These are phyloP conservation scores for Fundulus diaphanus DNA, from an alignment of 2,797 vertebrate genomes.

Conservation along the genomic window DNA sequence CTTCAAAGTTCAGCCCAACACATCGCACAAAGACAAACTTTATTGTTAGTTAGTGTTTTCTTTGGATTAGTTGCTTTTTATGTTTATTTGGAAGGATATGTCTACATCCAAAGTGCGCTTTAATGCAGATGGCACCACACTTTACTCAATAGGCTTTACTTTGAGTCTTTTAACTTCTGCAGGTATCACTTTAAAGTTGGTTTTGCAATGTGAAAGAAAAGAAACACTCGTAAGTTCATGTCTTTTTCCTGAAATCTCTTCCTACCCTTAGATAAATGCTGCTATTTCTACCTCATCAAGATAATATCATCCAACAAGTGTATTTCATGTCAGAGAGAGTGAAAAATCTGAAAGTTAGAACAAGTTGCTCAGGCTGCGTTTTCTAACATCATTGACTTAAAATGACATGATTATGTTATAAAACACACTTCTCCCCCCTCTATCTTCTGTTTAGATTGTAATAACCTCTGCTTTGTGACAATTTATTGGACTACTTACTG, in stretches of 20 bases:
- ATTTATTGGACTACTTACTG: neutral
- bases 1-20: constrained; percentile 67
- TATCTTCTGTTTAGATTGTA: neutral
- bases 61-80: constrained; percentile 1
- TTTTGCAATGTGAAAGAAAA: neutral
- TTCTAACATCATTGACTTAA: neutral
- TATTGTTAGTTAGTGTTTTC: constrained; percentile 29
- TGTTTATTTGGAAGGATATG: neutral
- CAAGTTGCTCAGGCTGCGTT: too few species aligned
- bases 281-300: neutral
- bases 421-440: neutral
- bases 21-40: constrained; percentile 64
- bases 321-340: neutral
- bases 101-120: neutral
- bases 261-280: neutral
- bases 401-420: too few species aligned
- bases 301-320: neutral
- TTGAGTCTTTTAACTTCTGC: neutral
- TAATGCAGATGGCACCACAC: neutral
- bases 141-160: neutral
- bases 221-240: neutral
- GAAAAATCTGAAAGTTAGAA: neutral
- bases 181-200: neutral
- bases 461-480: neutral
- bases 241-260: neutral